A percentile compares a stretch with the other conserved stretches of the same genome.
phyloP scores from a whole-genome alignment of 2,797 vertebrate genomes.

The Chelmon rostratus region DNA sequence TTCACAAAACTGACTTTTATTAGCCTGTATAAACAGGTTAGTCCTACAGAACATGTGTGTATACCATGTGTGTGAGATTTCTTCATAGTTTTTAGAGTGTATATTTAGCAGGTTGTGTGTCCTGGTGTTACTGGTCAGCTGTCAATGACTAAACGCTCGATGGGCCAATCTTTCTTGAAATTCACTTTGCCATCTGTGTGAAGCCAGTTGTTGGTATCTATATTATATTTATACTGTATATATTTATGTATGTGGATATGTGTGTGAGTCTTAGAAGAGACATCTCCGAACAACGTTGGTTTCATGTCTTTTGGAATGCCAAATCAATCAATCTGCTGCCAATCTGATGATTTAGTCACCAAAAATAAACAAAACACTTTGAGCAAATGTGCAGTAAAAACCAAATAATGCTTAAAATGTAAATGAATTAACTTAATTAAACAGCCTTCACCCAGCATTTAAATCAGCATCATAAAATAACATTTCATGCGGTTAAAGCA shows the following conservation, averaged over 20 bases:
- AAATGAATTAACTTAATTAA: too few relatives aligned
- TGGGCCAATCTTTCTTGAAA: too few relatives aligned
- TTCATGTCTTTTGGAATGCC: too few relatives aligned
- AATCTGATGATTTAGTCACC: background rate
- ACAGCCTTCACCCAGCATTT: too few relatives aligned
- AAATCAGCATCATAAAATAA: background rate
- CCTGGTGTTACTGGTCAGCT: too few relatives aligned
- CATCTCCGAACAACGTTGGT: background rate
- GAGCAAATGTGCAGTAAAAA: background rate
- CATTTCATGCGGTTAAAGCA: background rate
- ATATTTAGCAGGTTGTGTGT: background rate
- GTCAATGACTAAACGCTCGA: too few relatives aligned
- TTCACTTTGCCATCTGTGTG: too few relatives aligned
- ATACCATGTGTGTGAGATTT: background rate
- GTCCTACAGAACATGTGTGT: background rate
- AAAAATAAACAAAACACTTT: background rate
- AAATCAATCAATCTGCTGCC: background rate
- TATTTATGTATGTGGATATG: too few relatives aligned
- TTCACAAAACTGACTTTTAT: slow-evolving; percentile 11
- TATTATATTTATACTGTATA: too few relatives aligned
- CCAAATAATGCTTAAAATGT: background rate
- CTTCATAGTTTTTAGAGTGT: background rate
- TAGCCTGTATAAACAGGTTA: background rate
- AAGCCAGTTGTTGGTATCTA: background rate
- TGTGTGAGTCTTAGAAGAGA: too few relatives aligned